Percentiles rank a stretch among this genome's conserved stretches.
phyloP scores from a whole-genome alignment of 2,113 vertebrate species.

The Andinoacara biseriatus region DNA sequence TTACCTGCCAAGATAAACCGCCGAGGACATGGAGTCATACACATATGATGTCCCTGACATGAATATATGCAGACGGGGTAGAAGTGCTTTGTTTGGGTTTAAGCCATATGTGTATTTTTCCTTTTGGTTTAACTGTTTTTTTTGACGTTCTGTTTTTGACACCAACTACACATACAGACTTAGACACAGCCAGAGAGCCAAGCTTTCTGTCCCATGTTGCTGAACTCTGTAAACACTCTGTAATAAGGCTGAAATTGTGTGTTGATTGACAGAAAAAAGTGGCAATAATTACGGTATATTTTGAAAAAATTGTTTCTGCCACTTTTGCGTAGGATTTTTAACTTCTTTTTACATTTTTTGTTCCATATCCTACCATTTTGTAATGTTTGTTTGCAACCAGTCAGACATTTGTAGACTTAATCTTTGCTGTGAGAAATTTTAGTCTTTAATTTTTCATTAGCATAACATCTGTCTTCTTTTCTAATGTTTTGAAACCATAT shows the following conservation, averaged over 20 bases:
- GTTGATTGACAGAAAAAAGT: not conserved
- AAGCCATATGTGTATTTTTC: not conserved
- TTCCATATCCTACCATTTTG: not conserved
- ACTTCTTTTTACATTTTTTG: not conserved
- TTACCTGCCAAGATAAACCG: constrained; percentile 74
- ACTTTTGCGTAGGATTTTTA: not conserved
- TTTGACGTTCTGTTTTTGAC: not conserved
- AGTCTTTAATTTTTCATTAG: constrained; percentile 16
- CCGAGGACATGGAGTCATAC: constrained; percentile 57
- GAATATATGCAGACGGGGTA: constrained; percentile 39
- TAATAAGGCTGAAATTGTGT: not conserved
- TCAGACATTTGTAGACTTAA: not conserved
- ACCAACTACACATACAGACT: not conserved
- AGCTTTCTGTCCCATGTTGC: constrained; percentile 11
- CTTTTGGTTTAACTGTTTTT: not conserved
- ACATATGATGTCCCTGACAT: constrained; percentile 58
- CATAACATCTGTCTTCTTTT: constrained; percentile 1
- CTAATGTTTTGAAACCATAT: constrained; percentile 13
- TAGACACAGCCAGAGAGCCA: not conserved
- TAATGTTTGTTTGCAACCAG: not conserved
- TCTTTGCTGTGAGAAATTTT: not conserved
- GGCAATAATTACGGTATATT: not conserved
- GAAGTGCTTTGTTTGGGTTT: not conserved
- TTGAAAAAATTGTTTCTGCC: not conserved
- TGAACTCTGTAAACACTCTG: not conserved